Percentiles rank a stretch among this genome's conserved stretches.
Conservation (phyloP, 2,888 invertebrate species). For the Heteropelma amictum region DNA sequence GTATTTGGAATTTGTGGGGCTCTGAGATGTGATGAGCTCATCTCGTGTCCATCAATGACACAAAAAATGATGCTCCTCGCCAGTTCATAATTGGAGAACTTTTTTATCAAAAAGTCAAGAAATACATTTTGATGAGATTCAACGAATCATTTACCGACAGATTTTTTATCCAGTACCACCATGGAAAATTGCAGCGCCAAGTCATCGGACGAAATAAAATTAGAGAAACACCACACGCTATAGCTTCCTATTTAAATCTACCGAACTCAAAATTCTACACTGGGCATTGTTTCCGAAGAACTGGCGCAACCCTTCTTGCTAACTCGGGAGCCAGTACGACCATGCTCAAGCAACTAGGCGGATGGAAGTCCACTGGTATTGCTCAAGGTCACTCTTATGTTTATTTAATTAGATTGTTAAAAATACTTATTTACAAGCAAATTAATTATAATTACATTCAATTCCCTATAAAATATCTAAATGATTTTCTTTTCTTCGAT, state of each 20-base stretch:
- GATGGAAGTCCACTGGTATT: slow-evolving; percentile 45
- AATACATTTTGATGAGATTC: slow-evolving; percentile 47
- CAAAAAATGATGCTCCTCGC: slow-evolving; percentile 53
- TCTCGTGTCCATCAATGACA: slow-evolving; percentile 48
- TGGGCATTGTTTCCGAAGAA: slow-evolving; percentile 56
- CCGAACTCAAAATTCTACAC: too few relatives aligned
- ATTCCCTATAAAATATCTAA: neutral
- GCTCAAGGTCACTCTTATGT: too few relatives aligned
- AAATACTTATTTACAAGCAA: too few relatives aligned
- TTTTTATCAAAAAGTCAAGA: slow-evolving; percentile 52
- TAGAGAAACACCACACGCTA: slow-evolving; percentile 50
- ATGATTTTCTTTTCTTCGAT: neutral
- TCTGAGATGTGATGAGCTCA: slow-evolving; percentile 50
- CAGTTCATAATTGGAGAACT: too few relatives aligned
- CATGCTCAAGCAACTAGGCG: slow-evolving; percentile 55
- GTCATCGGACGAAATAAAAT: too few relatives aligned
- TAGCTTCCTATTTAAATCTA: slow-evolving; percentile 48
- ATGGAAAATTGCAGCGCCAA: slow-evolving; percentile 54
- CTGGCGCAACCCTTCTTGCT: slow-evolving; percentile 51
- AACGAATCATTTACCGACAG: slow-evolving; percentile 47
- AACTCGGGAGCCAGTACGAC: slow-evolving; percentile 48
- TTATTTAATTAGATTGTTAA: slow-evolving; percentile 15
- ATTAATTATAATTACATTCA: too few relatives aligned
- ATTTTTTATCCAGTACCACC: slow-evolving; percentile 53
- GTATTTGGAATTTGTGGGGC: slow-evolving; percentile 56